Evolutionary conservation across 2,113 vertebrate species (phyloP), one percentile per base, ranked within the genome.

Genomic region (Machaerirhynchus nigripectus): DNA sequence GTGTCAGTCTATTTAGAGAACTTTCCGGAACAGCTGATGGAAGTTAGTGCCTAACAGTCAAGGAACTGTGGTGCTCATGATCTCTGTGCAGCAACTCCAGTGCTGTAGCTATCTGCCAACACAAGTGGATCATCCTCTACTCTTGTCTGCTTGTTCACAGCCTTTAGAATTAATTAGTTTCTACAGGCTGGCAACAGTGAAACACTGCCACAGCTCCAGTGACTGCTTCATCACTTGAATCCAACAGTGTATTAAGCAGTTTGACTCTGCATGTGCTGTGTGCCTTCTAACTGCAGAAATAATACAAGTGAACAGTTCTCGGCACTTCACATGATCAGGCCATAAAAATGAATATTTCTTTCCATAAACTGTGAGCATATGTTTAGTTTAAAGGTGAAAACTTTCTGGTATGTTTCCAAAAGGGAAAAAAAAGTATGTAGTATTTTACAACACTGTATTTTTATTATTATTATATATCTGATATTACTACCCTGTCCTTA

Each of bases 361-460:
- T 96, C 92, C 95, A 93, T 88, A 96, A 94, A 94, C 90, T 91
- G 59, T 93, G 78, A 96, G 91, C 87, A 50, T 94, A 90, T 97
- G 96, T 93, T 96, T 96, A 94, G 95, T 96, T 96, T 95, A 95
- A 97, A 97, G 93, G 94, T 93, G 87, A 96, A 96, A 96, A 95
- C 77, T 89, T 93, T 78, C 77, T 97, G 93, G 87, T 90, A 81
- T 31, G 60, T 44, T 95, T 95, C 94, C 94, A 95, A 92, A 90
- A 84, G 26, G 18, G 31, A 17, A 78, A 91, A 95, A 90, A 76
- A 89, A 80, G 47, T 44, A 90, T 50, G 55, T 13, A 64, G 73
- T 18, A 81, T 92, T 96, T 96, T 96, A 96, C 79, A 94, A 80
- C 50, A 50, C 73, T 52, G 57, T 76, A 61, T 86, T 95, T 95